A percentile compares a stretch with the other conserved stretches of the same genome.
These are phyloP conservation scores for Rhogogaster chlorosoma DNA, from an alignment of 2,888 invertebrate genomes.

Conservation along the genomic window DNA sequence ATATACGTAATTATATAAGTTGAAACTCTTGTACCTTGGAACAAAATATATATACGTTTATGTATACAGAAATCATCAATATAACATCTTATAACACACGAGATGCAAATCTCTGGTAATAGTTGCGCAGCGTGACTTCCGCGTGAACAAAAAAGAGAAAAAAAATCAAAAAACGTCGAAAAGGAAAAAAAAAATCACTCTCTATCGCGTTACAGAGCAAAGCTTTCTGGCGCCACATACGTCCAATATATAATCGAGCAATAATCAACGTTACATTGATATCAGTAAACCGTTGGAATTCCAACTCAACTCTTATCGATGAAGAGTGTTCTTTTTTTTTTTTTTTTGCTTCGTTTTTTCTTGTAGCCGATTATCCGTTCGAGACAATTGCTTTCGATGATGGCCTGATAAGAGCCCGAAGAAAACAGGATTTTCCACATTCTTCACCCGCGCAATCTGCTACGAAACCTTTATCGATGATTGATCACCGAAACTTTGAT, in stretches of 20 bases:
- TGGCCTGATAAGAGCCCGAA: not conserved
- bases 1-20: not conserved
- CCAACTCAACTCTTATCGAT: conserved; percentile 19
- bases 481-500: not conserved
- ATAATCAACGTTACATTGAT: conserved; percentile 1
- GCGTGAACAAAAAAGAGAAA: not conserved
- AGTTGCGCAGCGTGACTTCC: not conserved
- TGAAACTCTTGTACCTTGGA: not conserved
- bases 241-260: not conserved
- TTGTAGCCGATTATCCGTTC: conserved; percentile 1
- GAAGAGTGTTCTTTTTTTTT: not conserved
- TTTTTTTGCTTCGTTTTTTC: not conserved
- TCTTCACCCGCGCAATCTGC: not conserved
- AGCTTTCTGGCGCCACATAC: conserved; percentile 29
- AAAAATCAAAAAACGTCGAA: not conserved
- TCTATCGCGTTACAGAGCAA: conserved; percentile 6
- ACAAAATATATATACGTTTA: not conserved
- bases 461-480: not conserved
- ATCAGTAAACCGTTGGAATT: conserved; percentile 39
- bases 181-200: not conserved
- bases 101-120: conserved; percentile 5
- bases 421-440: not conserved
- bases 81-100: not conserved
- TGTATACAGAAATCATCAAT: not conserved
- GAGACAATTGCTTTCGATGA: conserved; percentile 26